Conservation (phyloP, 2,797 vertebrate species). For the Cetoscarus ocellatus region DNA sequence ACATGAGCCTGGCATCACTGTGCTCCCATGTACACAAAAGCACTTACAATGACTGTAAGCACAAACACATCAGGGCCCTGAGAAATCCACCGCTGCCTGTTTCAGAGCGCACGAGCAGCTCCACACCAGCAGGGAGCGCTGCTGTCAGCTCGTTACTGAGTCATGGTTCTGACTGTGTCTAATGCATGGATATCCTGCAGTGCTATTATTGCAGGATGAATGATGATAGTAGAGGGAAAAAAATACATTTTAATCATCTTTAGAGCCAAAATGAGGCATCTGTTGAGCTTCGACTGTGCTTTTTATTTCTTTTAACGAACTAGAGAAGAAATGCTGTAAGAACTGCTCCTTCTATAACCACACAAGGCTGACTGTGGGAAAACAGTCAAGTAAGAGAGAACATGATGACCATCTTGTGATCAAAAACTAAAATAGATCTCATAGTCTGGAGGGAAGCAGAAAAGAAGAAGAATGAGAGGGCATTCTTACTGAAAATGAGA, state of each 20-base stretch:
- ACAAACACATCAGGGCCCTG: conserved; percentile 37
- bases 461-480: neutral
- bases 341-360: conserved; percentile 7
- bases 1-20: conserved; percentile 71
- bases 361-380: conserved; percentile 15
- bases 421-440: conserved; percentile 32
- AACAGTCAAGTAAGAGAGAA: conserved; percentile 16
- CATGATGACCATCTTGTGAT: conserved; percentile 33
- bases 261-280: neutral
- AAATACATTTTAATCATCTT: neutral
- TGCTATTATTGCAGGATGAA: conserved; percentile 24
- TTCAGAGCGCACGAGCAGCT: conserved; percentile 37
- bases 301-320: neutral
- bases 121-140: conserved; percentile 59
- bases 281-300: conserved; percentile 3
- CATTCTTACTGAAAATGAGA: neutral
- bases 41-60: conserved; percentile 67
- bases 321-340: neutral
- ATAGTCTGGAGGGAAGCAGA: neutral
- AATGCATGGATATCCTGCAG: neutral
- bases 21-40: conserved; percentile 69
- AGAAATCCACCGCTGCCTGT: conserved; percentile 68
- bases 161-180: neutral
- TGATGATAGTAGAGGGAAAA: neutral
- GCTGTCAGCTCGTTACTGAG: conserved; percentile 7